Evolutionary conservation across 2,888 invertebrate species (phyloP), one percentile per base, ranked within the genome.

Genomic region (Tetragonisca angustula): DNA sequence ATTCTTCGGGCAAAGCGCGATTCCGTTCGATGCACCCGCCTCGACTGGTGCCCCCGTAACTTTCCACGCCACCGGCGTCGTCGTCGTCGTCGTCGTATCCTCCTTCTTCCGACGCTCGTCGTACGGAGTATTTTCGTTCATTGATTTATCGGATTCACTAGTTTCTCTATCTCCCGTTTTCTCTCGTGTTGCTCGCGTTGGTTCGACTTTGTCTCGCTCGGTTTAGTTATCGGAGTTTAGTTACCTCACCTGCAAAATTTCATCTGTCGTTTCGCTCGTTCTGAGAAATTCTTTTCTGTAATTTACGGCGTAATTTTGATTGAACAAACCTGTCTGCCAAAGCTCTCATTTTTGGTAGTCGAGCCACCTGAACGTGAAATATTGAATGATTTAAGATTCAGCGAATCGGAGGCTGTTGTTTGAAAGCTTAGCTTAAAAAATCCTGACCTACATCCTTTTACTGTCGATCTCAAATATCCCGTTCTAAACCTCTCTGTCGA

Each of bases 61-160:
- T 71, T 73, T 68, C 56, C 62, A 75, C 52, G 50, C 64, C 68
- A 11, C 24, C 43, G 4, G 6, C 56, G 43, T 71, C 69, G 43
- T 24, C 54, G 54, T 54, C 36, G 4, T 4, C 54, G 43, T 71
- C 69, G 43, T 24, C 54, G 54, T 54, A 72, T 65, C 74, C 50
- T 74, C 43, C 52, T 72, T 65, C 76, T 52, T 64, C 59, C 64
- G 62, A 4, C 32, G 70, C n/a, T 24, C 61, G 68, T 43, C 32
- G 62, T 43, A 19, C 32, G 54, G 59, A 32, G 70, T 83, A 78
- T 78, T 83, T 84, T 84, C 77, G 79, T 61, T 71, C 87, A 87
- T 87, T 86, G 87, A 87, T 87, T 88, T 88, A 86, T 81, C 86
- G 81, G 76, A 82, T 80, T 79, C 79, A 32, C 72, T 76, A 70